These are phyloP conservation scores for Cryptophagus acutangulus DNA, from an alignment of 2,888 invertebrate species.

Conservation along the genomic window DNA sequence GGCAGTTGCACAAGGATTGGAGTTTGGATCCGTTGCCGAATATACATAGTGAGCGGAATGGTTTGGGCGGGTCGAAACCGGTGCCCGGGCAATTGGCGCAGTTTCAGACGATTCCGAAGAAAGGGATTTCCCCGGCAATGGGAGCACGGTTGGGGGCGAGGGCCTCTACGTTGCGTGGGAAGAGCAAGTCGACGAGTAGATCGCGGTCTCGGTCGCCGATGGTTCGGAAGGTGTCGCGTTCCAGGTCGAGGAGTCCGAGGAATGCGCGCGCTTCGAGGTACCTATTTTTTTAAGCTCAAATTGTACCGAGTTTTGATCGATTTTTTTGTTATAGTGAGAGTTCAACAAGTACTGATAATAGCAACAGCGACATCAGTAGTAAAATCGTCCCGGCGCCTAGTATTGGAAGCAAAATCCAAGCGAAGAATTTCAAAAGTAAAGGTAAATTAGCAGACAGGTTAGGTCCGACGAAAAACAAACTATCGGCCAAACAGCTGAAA, in stretches of 20 bases:
- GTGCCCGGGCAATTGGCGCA: conserved; percentile 56
- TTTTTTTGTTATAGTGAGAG: conserved; percentile 42
- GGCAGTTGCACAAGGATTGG: conserved; percentile 92
- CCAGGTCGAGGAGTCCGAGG: conserved; percentile 36
- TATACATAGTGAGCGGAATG: conserved; percentile 73
- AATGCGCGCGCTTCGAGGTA: conserved; percentile 42
- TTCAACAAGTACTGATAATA: conserved; percentile 53
- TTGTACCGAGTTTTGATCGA: conserved; percentile 9
- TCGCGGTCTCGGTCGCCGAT: conserved; percentile 39
- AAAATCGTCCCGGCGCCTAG: conserved; percentile 42
- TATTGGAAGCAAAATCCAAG: too few relatives aligned
- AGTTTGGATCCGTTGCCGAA: conserved; percentile 87
- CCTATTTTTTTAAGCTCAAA: too few relatives aligned
- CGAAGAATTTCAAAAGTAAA: conserved; percentile 34
- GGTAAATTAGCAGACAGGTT: conserved; percentile 58
- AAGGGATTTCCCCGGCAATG: conserved; percentile 54
- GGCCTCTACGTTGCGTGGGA: conserved; percentile 44
- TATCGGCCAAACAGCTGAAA: conserved; percentile 39
- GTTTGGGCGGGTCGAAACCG: conserved; percentile 41
- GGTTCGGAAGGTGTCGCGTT: conserved; percentile 26
- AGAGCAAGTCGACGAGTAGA: conserved; percentile 45
- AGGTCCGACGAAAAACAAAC: conserved; percentile 47
- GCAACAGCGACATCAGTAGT: conserved; percentile 45
- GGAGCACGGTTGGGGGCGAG: conserved; percentile 57
- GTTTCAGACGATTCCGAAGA: conserved; percentile 52